These are phyloP conservation scores for Aphis gossypii DNA, from an alignment of 1,140 invertebrate genomes.

Conservation along the genomic window DNA sequence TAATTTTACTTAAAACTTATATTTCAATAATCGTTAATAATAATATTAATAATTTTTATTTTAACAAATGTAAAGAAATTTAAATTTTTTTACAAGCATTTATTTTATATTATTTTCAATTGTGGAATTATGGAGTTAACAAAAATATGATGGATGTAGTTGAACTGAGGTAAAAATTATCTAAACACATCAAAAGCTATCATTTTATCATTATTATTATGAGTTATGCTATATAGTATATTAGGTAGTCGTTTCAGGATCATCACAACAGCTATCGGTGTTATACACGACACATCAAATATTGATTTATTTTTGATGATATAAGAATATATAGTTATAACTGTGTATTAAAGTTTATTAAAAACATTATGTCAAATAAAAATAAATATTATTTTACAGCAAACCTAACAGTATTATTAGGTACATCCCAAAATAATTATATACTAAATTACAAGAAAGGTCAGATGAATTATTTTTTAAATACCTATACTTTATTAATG, in stretches of 20 bases:
- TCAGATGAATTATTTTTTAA: too few relatives aligned
- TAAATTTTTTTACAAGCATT: not conserved
- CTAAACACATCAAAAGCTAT: not conserved
- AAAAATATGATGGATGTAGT: not conserved
- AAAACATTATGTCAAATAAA: not conserved
- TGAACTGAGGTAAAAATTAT: not conserved
- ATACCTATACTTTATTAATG: too few relatives aligned
- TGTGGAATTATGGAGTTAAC: not conserved
- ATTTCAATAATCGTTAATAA: not conserved
- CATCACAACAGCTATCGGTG: not conserved
- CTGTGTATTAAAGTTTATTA: not conserved
- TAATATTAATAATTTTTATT: not conserved
- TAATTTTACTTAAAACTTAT: not conserved
- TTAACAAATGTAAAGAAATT: not conserved
- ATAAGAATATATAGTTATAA: not conserved
- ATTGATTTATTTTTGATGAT: constrained; percentile 3
- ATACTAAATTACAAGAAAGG: too few relatives aligned
- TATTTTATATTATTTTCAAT: not conserved
- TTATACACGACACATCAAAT: not conserved
- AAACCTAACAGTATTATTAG: not conserved
- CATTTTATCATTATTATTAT: not conserved
- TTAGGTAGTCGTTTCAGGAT: not conserved
- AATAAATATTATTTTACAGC: not conserved
- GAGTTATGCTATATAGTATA: not conserved
- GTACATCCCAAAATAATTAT: too few relatives aligned